phyloP scores from a whole-genome alignment of 2,113 vertebrate species.

The Cryptotis parvus region DNA sequence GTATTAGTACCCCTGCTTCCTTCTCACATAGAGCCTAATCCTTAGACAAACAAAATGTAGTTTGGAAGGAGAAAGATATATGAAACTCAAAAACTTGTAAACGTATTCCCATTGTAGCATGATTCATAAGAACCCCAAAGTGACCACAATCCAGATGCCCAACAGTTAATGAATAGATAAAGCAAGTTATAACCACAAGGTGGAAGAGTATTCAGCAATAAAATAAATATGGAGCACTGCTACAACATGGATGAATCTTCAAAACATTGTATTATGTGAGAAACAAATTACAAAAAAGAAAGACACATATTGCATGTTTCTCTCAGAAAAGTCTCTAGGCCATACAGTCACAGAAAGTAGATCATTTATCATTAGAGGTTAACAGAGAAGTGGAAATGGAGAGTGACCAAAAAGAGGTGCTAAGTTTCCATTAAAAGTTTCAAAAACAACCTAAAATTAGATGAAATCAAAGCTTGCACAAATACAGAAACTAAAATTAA shows the following conservation, averaged over 20 bases:
- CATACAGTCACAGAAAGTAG: neutral
- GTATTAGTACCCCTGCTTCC: neutral
- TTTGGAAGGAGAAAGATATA: constrained; percentile 1
- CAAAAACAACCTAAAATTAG: neutral
- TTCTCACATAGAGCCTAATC: constrained; percentile 18
- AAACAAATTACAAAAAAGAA: neutral
- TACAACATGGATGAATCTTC: neutral
- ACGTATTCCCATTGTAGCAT: neutral
- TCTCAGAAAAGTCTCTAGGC: neutral
- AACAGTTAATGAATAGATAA: neutral
- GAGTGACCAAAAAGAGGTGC: neutral
- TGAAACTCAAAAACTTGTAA: neutral
- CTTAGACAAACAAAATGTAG: constrained; percentile 32
- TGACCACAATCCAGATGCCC: neutral
- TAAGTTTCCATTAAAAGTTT: neutral
- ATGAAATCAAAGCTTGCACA: neutral
- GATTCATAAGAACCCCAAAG: neutral
- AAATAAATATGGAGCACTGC: neutral
- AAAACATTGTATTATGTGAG: neutral
- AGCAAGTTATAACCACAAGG: neutral
- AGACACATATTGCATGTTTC: neutral
- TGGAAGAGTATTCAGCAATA: neutral
- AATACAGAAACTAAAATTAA: neutral
- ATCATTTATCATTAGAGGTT: neutral
- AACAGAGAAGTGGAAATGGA: accelerated